Conservation (phyloP, 2,888 invertebrate genomes). For the Pelosia muscerda region DNA sequence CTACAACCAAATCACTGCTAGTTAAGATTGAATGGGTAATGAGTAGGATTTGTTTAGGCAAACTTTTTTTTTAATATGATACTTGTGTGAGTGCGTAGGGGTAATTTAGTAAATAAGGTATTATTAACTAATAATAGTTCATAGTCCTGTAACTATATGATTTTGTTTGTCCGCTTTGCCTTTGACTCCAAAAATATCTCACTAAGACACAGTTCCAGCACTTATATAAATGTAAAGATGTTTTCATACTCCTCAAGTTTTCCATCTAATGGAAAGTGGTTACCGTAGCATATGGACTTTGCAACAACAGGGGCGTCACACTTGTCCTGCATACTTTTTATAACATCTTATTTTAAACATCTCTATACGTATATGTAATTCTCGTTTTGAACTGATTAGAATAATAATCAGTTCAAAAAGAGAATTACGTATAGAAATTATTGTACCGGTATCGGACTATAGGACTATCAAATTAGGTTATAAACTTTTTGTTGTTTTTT, state of each 20-base stretch:
- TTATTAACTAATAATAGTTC: constrained; percentile 82
- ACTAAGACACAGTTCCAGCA: too few species aligned
- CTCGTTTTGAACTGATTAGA: background rate
- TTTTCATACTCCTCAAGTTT: too few species aligned
- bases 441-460: background rate
- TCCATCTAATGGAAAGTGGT: too few species aligned
- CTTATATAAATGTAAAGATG: too few species aligned
- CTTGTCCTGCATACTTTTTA: too few species aligned
- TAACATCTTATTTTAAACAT: too few species aligned
- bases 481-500: background rate
- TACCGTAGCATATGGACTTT: too few species aligned
- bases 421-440: too few species aligned
- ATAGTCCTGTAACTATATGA: constrained; percentile 81
- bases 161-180: constrained; percentile 78
- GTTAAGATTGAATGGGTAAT: constrained; percentile 62
- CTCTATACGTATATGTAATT: too few species aligned
- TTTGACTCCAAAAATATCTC: constrained; percentile 62
- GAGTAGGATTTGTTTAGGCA: constrained; percentile 65
- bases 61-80: constrained; percentile 57
- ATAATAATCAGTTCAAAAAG: background rate
- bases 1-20: constrained; percentile 76
- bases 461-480: background rate
- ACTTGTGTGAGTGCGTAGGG: constrained; percentile 74
- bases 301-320: too few species aligned
- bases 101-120: constrained; percentile 77